phyloP scores from a whole-genome alignment of 2,797 vertebrate genomes.

The Diplodus puntazzo region DNA sequence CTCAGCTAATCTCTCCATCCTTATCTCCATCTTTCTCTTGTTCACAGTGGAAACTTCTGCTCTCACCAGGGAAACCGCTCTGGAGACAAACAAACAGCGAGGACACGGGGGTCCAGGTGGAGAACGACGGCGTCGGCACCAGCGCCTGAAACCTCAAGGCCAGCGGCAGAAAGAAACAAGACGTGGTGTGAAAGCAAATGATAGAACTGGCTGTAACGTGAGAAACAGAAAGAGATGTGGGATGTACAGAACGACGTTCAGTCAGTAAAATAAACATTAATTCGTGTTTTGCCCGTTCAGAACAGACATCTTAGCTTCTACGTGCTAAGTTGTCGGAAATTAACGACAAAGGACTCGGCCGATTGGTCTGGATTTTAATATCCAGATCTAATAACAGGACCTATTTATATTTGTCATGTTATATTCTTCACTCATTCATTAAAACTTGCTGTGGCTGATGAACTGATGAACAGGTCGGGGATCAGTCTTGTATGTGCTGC shows the following conservation, averaged over 20 bases:
- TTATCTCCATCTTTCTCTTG: conserved; percentile 79
- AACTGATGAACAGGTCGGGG: not conserved
- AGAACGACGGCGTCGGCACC: conserved; percentile 23
- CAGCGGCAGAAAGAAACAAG: not conserved
- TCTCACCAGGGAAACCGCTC: conserved; percentile 68
- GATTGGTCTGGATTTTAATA: not conserved
- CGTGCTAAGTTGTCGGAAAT: no score
- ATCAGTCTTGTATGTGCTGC: not conserved
- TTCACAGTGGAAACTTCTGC: conserved; percentile 75
- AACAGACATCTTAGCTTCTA: not conserved
- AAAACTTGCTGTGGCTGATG: not conserved
- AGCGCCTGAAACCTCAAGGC: not conserved
- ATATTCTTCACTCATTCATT: no score
- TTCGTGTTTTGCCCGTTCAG: not conserved
- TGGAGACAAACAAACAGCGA: conserved; percentile 67
- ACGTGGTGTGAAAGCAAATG: conserved; percentile 24
- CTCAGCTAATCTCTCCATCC: conserved; percentile 66
- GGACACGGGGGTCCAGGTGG: conserved; percentile 58
- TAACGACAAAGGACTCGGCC: no score
- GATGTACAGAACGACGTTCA: not conserved
- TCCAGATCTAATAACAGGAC: no score
- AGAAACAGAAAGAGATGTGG: not conserved
- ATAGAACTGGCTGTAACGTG: not conserved
- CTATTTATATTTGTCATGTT: no score
- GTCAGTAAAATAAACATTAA: not conserved